Evolutionary conservation across 2,797 vertebrate genomes (phyloP), one percentile per base, ranked within the genome.

Genomic region (Percopsis omiscomaycus): DNA sequence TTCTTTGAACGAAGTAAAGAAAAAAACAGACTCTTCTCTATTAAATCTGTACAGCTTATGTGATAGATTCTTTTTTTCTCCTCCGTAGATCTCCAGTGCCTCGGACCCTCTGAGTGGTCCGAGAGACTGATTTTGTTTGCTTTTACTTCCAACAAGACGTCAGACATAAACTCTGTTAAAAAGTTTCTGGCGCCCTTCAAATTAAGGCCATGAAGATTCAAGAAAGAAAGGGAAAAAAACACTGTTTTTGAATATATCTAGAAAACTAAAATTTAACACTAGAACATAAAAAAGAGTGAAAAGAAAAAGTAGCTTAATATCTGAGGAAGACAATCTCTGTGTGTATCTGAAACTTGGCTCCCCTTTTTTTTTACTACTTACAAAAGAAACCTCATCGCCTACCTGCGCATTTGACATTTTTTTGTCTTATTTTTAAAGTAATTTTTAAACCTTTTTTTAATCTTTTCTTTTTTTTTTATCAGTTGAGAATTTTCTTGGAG

Each of bases 151-250:
- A 93, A 94, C 89, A 87, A 91, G 93, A 94, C 91, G 91, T 93
- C 94, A 87, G 93, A 95, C 89, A 92, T 92, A 86, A 94, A 92
- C 92, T 94, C 93, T 86, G 90, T 87, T 86, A 88, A 88, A 88
- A 94, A 94, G 95, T 92, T 91, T 95, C 92, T 93, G 92, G 92
- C 92, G 92, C 95, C 94, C 92, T 96, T 95, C 92, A 96, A 97
- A 97, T 97, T 96, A 98, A 98, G 96, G 95, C 96, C 96, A 96
- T 95, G 94, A 96, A 95, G 94, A 95, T 95, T 96, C 92, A 94
- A 94, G 93, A 95, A 95, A 95, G 68, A 27, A 92, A 92, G 93
- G 93, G 83, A 88, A 90, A 16, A 54, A 49, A 92, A 91, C 92
- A 92, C 79, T 81, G 64, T 81, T 94, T 93, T 92, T 82, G 93